A percentile compares a stretch with the other conserved stretches of the same genome.
phyloP scores from a whole-genome alignment of 2,888 invertebrate species.

The Chalcosyrphus nemorum region DNA sequence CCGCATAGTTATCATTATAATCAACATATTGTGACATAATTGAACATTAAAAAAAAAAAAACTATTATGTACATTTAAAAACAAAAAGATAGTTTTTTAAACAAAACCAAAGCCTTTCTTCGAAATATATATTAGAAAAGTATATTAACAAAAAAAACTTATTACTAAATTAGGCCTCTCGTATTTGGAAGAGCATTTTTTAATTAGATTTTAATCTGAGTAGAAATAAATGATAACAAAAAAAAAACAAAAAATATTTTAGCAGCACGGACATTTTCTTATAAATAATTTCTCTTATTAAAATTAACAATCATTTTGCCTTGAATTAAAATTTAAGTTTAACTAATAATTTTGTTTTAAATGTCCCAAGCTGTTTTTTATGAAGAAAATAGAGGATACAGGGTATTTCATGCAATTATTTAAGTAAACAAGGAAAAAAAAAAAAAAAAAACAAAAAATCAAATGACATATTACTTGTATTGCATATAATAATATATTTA shows the following conservation, averaged over 20 bases:
- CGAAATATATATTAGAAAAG: constrained; percentile 45
- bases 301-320: constrained; percentile 46
- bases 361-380: constrained; percentile 70
- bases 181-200: constrained; percentile 62
- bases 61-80: constrained; percentile 38
- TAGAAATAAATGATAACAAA: constrained; percentile 46
- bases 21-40: constrained; percentile 27
- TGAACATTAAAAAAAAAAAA: constrained; percentile 47
- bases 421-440: constrained; percentile 80
- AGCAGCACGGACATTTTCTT: constrained; percentile 60
- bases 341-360: constrained; percentile 10
- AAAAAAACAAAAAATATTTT: constrained; percentile 31
- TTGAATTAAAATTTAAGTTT: constrained; percentile 32
- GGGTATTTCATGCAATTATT: constrained; percentile 97
- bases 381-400: constrained; percentile 88
- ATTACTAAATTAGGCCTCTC: constrained; percentile 61
- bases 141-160: constrained; percentile 34
- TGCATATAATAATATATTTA: constrained; percentile 72
- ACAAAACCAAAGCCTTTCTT: constrained; percentile 67
- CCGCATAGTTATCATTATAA: constrained; percentile 18
- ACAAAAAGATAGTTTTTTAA: constrained; percentile 43
- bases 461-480: constrained; percentile 70
- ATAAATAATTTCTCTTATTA: constrained; percentile 18
- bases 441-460: constrained; percentile 40
- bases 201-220: constrained; percentile 64